phyloP scores from a whole-genome alignment of 1,140 invertebrate species.

The Agrypnia vestita region DNA sequence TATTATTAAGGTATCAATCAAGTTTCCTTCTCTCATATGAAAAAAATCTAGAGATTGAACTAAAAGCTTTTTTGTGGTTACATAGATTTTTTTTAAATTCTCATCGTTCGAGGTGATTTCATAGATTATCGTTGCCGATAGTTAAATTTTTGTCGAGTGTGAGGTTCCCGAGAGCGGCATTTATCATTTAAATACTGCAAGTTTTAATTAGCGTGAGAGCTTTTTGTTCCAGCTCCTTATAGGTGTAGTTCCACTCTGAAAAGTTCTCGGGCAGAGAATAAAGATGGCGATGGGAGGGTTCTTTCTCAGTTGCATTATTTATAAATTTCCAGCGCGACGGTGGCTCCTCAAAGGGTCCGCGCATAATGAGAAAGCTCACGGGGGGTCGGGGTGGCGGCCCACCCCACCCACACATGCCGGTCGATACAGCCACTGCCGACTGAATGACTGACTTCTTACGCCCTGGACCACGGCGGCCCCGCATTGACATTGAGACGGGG shows the following conservation, averaged over 20 bases:
- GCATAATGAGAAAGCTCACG: conserved; percentile 45
- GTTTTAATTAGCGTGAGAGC: too few relatives aligned
- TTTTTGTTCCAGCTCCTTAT: too few relatives aligned
- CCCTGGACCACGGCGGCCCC: conserved; percentile 16
- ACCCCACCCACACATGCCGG: conserved; percentile 40
- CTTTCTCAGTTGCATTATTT: conserved; percentile 47
- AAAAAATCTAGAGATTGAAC: too few relatives aligned
- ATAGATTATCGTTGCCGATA: too few relatives aligned
- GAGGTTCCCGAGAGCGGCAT: too few relatives aligned
- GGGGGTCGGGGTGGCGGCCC: neutral
- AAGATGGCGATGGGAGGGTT: conserved; percentile 3
- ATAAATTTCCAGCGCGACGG: conserved; percentile 45
- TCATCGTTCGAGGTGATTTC: too few relatives aligned
- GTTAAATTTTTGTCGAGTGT: too few relatives aligned
- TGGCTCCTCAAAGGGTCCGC: conserved; percentile 36
- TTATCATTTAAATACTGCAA: too few relatives aligned
- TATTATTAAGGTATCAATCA: too few relatives aligned
- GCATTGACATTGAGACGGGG: conserved; percentile 33
- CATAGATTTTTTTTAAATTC: too few relatives aligned
- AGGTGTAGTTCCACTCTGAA: conserved; percentile 11
- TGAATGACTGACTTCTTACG: conserved; percentile 44
- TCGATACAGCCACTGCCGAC: conserved; percentile 31
- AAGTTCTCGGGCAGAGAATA: neutral
- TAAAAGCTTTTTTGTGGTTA: too few relatives aligned
- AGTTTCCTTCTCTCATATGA: too few relatives aligned